Percentiles rank a stretch among this genome's conserved stretches.
These are phyloP conservation scores for Trilocha varians DNA, from an alignment of 2,888 invertebrate genomes.

Conservation along the genomic window DNA sequence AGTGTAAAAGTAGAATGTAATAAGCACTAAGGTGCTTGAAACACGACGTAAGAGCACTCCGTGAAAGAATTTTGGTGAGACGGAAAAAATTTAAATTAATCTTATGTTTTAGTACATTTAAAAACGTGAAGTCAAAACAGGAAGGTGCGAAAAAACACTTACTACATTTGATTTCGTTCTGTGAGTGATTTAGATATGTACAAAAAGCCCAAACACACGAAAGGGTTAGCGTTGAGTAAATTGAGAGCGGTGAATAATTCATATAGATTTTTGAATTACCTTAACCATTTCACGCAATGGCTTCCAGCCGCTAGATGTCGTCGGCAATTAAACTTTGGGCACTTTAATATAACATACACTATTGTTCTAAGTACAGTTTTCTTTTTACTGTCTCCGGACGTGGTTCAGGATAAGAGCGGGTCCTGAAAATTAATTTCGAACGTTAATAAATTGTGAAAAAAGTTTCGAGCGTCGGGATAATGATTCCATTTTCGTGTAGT, in stretches of 20 bases:
- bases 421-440: slow-evolving; percentile 58
- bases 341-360: slow-evolving; percentile 45
- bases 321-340: slow-evolving; percentile 36
- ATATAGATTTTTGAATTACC: slow-evolving; percentile 59
- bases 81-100: too few relatives aligned
- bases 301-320: slow-evolving; percentile 42
- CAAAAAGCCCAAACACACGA: slow-evolving; percentile 59
- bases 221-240: slow-evolving; percentile 62
- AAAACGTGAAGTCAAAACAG: too few relatives aligned
- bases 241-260: slow-evolving; percentile 59
- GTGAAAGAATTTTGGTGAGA: too few relatives aligned
- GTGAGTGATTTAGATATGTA: slow-evolving; percentile 59
- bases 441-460: slow-evolving; percentile 20
- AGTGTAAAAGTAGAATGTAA: too few relatives aligned
- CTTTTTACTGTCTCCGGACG: slow-evolving; percentile 52
- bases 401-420: slow-evolving; percentile 61
- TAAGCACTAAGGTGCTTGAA: too few relatives aligned
- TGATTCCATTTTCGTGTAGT: slow-evolving; percentile 4
- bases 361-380: slow-evolving; percentile 36
- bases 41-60: too few relatives aligned
- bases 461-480: not conserved
- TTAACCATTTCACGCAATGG: slow-evolving; percentile 71
- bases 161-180: slow-evolving; percentile 37
- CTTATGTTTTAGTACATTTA: too few relatives aligned
- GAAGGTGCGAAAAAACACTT: too few relatives aligned